Conservation (phyloP, 2,888 invertebrate genomes). For the Polymixis flavicincta region DNA sequence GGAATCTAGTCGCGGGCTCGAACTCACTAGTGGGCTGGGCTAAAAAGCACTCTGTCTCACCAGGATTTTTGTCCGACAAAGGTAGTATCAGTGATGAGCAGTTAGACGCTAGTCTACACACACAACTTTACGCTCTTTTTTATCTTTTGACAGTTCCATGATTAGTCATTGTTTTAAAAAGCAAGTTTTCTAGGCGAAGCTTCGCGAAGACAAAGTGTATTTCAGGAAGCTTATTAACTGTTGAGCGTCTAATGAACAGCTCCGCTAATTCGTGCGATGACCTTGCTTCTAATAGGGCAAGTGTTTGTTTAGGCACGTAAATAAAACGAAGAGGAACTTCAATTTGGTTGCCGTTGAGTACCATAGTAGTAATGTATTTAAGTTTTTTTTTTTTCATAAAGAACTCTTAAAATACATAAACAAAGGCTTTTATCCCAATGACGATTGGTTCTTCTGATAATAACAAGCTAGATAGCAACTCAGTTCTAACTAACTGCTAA, state of each 20-base stretch:
- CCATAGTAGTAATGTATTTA: not conserved
- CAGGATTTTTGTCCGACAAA: no score
- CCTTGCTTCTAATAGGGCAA: conserved; percentile 46
- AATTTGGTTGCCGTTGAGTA: conserved; percentile 2
- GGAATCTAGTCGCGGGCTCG: no score
- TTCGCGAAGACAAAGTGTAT: conserved; percentile 7
- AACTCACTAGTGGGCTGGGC: no score
- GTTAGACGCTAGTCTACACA: no score
- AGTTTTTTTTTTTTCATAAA: conserved; percentile 17
- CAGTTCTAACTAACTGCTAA: conserved; percentile 9
- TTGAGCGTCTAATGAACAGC: conserved; percentile 44
- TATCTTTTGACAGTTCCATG: not conserved
- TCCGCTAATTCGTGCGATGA: conserved; percentile 35
- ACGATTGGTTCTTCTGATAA: not conserved
- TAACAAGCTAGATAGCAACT: not conserved
- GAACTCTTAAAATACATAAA: not conserved
- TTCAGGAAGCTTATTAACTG: conserved; percentile 39
- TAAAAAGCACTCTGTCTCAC: no score
- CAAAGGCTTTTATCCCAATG: not conserved
- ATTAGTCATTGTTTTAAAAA: conserved; percentile 18
- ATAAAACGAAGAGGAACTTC: conserved; percentile 11
- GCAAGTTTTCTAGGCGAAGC: conserved; percentile 5
- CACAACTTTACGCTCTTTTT: no score
- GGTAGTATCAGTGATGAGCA: no score
- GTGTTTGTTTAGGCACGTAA: conserved; percentile 41